Percentiles rank a stretch among this genome's conserved stretches.
phyloP scores from a whole-genome alignment of 2,113 vertebrate species.

The Gulo gulo region DNA sequence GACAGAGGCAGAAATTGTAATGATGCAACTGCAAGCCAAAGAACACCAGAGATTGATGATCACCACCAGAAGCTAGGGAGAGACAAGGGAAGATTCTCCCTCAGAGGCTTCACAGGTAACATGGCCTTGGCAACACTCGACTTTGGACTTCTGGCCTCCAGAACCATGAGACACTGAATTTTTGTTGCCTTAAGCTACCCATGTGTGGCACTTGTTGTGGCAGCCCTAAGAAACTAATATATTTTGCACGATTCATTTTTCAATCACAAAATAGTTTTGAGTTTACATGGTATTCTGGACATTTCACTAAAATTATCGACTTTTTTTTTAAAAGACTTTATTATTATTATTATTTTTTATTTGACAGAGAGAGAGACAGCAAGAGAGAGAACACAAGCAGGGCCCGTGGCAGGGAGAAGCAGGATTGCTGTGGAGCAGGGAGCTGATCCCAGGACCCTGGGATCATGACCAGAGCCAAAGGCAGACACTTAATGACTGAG shows the following conservation, averaged over 20 bases:
- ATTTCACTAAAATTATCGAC: neutral
- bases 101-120: neutral
- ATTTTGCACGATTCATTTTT: neutral
- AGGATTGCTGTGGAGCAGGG: too few species aligned
- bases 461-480: too few species aligned
- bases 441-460: too few species aligned
- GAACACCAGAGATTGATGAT: neutral
- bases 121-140: neutral
- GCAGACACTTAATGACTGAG: too few species aligned
- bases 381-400: too few species aligned
- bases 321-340: too few species aligned
- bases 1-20: neutral
- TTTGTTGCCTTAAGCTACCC: neutral
- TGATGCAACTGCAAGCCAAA: neutral
- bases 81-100: neutral
- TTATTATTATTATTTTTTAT: too few species aligned
- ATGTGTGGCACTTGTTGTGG: neutral
- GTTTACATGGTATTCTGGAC: neutral
- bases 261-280: neutral
- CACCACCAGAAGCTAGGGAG: neutral
- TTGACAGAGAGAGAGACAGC: too few species aligned
- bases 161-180: neutral
- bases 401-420: too few species aligned
- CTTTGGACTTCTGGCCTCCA: neutral
- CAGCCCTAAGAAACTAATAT: neutral